phyloP scores from a whole-genome alignment of 2,113 vertebrate species.

The Strix uralensis region DNA sequence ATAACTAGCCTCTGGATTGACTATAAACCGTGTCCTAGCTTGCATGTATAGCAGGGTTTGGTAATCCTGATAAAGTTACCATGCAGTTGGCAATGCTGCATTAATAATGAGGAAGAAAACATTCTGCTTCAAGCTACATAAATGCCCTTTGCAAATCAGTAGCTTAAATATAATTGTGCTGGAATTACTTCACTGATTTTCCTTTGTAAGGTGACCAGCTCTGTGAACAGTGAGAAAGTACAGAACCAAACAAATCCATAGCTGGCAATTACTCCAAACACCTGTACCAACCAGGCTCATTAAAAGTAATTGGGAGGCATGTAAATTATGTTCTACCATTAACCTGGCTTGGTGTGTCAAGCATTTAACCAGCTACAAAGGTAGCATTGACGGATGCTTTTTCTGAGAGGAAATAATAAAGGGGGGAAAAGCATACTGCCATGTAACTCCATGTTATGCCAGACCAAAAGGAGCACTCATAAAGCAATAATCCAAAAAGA shows the following conservation, averaged over 20 bases:
- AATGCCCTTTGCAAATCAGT: neutral
- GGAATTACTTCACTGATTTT: neutral
- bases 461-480: neutral
- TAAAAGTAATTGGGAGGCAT: neutral
- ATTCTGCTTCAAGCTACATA: neutral
- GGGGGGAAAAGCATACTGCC: neutral
- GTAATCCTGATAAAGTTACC: neutral
- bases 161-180: neutral
- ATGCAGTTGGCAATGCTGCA: neutral
- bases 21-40: neutral
- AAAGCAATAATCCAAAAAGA: neutral
- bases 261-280: neutral
- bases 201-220: neutral
- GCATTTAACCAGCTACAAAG: conserved; percentile 3
- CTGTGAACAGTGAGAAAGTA: neutral
- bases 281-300: neutral
- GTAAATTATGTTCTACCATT: neutral
- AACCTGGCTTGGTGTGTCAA: neutral
- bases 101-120: neutral
- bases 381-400: neutral
- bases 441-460: neutral
- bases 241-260: neutral
- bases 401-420: neutral
- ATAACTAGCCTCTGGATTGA: neutral
- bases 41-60: neutral